A percentile compares a stretch with the other conserved stretches of the same genome.
phyloP scores from a whole-genome alignment of 2,797 vertebrate genomes.

The Arctocebus calabarensis region DNA sequence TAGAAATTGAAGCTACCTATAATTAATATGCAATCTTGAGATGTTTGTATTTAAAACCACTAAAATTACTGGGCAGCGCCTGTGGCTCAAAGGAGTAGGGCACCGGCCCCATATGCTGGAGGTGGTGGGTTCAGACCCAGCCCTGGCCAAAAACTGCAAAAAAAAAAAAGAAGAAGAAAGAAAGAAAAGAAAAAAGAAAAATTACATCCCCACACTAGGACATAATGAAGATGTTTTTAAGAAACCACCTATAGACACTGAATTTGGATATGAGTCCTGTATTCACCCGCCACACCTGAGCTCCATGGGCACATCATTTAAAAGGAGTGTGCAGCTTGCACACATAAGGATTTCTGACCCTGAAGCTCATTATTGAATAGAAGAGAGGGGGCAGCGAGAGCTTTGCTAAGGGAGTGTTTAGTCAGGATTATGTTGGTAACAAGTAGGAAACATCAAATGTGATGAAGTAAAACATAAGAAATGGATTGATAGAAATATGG shows the following conservation, averaged over 20 bases:
- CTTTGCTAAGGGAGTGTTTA: slow-evolving; percentile 17
- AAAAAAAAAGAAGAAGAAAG: no score
- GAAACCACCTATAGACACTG: not conserved
- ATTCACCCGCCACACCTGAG: not conserved
- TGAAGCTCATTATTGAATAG: not conserved
- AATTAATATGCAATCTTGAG: not conserved
- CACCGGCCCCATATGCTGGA: no score
- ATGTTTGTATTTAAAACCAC: slow-evolving; percentile 51
- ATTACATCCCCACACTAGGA: not conserved
- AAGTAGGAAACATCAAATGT: not conserved
- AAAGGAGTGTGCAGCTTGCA: not conserved
- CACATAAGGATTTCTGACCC: not conserved
- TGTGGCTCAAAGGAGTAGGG: no score
- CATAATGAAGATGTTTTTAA: not conserved
- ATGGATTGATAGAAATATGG: not conserved
- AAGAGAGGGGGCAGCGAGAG: not conserved
- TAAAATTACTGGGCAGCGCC: not conserved
- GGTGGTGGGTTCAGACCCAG: no score
- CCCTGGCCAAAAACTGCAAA: no score
- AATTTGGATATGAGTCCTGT: not conserved
- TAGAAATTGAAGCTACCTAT: not conserved
- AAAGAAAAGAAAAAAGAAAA: not conserved
- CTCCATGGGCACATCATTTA: not conserved
- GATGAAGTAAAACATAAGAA: not conserved
- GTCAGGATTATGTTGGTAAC: not conserved